phyloP scores from a whole-genome alignment of 1,140 invertebrate genomes.

The Agrypnia vestita region DNA sequence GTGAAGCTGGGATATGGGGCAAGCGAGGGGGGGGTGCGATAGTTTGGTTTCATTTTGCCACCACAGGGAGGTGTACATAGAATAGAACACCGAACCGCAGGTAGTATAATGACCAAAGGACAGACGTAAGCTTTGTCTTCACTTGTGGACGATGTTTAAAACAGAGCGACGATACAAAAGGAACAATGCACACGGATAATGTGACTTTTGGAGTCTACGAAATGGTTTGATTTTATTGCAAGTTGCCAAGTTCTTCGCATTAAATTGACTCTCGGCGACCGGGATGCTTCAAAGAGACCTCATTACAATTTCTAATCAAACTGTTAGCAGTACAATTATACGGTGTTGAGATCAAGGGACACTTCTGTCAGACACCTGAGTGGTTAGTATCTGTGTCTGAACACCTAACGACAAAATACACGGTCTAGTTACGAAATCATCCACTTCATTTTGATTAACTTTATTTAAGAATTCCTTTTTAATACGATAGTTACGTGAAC shows the following conservation, averaged over 20 bases:
- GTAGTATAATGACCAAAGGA: slow-evolving; percentile 26
- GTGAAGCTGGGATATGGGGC: too few relatives aligned
- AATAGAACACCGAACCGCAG: slow-evolving; percentile 26
- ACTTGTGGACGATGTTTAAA: neutral
- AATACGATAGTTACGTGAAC: too few relatives aligned
- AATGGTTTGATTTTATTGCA: too few relatives aligned
- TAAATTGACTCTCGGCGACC: too few relatives aligned
- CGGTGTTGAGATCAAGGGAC: slow-evolving; percentile 54
- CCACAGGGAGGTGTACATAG: neutral
- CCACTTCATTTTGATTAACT: too few relatives aligned
- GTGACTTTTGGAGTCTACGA: too few relatives aligned
- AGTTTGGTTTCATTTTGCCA: neutral
- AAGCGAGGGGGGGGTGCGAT: too few relatives aligned
- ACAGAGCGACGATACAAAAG: neutral
- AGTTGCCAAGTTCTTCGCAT: too few relatives aligned
- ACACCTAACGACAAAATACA: too few relatives aligned
- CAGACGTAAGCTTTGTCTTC: neutral
- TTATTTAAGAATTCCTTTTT: too few relatives aligned
- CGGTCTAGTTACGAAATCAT: too few relatives aligned
- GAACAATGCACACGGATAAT: neutral
- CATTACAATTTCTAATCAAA: slow-evolving; percentile 60
- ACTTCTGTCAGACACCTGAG: neutral
- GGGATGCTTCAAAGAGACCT: slow-evolving; percentile 51
- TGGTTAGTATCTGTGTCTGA: too few relatives aligned
- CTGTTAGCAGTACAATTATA: slow-evolving; percentile 57